Conservation (phyloP, 2,113 vertebrate species). For the Limnothrissa miodon region DNA sequence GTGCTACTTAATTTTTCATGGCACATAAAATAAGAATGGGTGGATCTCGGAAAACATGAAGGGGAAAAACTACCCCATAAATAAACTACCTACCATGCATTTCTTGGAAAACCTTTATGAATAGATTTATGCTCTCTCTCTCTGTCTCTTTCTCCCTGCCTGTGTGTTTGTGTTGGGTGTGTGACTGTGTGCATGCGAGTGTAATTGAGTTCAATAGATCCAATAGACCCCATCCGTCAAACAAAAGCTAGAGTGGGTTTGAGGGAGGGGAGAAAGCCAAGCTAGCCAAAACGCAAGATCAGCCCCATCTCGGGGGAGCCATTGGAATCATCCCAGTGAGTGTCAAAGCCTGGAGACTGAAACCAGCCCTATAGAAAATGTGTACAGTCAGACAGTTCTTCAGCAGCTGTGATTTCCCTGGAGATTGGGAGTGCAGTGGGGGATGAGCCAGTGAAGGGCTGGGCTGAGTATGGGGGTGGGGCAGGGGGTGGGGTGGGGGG, state of each 20-base stretch:
- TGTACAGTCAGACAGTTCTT: slow-evolving; percentile 27
- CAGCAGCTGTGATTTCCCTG: slow-evolving; percentile 34
- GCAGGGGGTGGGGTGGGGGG: background rate
- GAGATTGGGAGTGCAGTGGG: background rate
- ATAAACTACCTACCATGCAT: background rate
- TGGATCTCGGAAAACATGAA: slow-evolving; percentile 29
- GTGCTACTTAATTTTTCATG: slow-evolving; percentile 59
- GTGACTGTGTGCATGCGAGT: background rate
- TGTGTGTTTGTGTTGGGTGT: background rate
- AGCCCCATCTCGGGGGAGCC: slow-evolving; percentile 23
- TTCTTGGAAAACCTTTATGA: background rate
- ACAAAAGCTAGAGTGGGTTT: background rate
- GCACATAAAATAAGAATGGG: slow-evolving; percentile 54
- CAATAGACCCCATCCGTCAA: background rate
- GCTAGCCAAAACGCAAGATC: background rate
- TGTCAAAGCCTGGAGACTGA: slow-evolving; percentile 23
- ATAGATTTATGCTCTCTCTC: slow-evolving; percentile 14
- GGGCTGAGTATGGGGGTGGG: background rate
- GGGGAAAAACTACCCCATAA: slow-evolving; percentile 18
- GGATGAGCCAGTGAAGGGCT: background rate
- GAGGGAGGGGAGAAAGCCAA: background rate
- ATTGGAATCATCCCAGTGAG: slow-evolving; percentile 25
- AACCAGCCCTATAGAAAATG: slow-evolving; percentile 29
- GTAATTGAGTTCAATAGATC: slow-evolving; percentile 14
- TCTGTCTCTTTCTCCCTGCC: background rate